Conservation (phyloP, 2,888 invertebrate genomes). For the Xanthorhoe designata region DNA sequence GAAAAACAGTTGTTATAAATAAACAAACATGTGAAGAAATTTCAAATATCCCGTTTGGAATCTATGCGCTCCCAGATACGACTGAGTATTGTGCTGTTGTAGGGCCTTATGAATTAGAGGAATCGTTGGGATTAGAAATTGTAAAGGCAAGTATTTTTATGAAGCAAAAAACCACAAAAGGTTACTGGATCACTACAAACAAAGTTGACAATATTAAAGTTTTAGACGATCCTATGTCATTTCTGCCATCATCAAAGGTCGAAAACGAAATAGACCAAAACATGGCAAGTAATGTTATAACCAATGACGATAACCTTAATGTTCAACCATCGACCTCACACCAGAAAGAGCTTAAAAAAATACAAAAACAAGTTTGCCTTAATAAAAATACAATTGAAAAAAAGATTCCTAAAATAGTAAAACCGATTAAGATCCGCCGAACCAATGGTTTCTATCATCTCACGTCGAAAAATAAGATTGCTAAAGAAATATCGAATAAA, state of each 20-base stretch:
- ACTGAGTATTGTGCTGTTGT: slow-evolving; percentile 70
- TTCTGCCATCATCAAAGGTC: slow-evolving; percentile 53
- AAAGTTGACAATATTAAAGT: slow-evolving; percentile 72
- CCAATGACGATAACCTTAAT: background rate
- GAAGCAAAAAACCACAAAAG: slow-evolving; percentile 61
- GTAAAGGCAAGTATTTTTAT: slow-evolving; percentile 54
- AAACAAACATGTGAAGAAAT: slow-evolving; percentile 57
- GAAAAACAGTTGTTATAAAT: slow-evolving; percentile 79
- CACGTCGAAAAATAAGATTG: slow-evolving; percentile 49
- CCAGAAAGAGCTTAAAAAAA: background rate
- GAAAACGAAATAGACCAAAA: slow-evolving; percentile 23
- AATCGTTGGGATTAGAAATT: slow-evolving; percentile 73
- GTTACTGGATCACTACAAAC: slow-evolving; percentile 74
- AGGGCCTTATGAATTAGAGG: slow-evolving; percentile 75
- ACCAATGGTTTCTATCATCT: slow-evolving; percentile 67
- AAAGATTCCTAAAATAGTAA: slow-evolving; percentile 47
- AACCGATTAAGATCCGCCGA: slow-evolving; percentile 74
- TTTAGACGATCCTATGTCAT: slow-evolving; percentile 72
- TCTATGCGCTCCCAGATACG: slow-evolving; percentile 73
- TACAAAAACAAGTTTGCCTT: background rate
- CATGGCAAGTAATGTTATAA: background rate
- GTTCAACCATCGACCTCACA: slow-evolving; percentile 12
- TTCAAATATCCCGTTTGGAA: slow-evolving; percentile 66
- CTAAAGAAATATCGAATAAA: slow-evolving; percentile 34
- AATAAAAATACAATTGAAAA: slow-evolving; percentile 24